Conservation (phyloP, 2,113 vertebrate genomes). For the Panthera tigris region DNA sequence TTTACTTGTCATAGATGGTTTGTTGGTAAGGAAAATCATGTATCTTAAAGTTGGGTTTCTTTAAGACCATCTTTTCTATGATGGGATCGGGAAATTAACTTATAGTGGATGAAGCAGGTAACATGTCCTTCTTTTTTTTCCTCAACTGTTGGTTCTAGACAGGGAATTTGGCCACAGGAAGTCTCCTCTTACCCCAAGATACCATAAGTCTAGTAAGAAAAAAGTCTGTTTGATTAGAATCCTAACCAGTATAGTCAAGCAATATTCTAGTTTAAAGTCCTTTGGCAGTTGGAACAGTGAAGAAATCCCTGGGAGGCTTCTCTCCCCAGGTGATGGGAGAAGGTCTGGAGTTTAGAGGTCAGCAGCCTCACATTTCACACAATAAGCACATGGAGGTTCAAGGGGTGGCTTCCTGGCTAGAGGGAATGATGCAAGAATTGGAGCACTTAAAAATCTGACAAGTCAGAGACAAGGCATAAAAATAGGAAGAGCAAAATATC, state of each 20-base stretch:
- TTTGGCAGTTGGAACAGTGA: neutral
- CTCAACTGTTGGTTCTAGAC: neutral
- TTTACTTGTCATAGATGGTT: constrained; percentile 7
- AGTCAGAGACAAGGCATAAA: constrained; percentile 23
- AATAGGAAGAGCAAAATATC: constrained; percentile 19
- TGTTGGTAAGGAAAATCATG: constrained; percentile 6
- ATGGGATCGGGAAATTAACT: constrained; percentile 3
- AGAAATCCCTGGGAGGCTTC: neutral
- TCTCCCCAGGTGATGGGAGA: neutral
- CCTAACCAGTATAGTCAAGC: neutral
- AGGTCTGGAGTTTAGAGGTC: neutral
- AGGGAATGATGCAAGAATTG: neutral
- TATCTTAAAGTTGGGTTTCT: constrained; percentile 34
- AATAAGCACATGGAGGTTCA: neutral
- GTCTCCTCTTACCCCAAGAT: neutral
- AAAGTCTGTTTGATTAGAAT: constrained; percentile 14
- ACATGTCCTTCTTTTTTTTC: neutral
- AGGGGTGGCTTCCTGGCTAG: neutral
- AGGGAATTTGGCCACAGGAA: neutral
- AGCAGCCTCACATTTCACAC: neutral
- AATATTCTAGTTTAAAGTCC: neutral
- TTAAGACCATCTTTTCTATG: constrained; percentile 21
- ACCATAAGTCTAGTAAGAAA: constrained; percentile 46
- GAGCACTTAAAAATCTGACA: neutral
- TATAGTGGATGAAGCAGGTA: neutral